These are phyloP conservation scores for Salpingus planirostris DNA, from an alignment of 2,888 invertebrate species.

Conservation along the genomic window DNA sequence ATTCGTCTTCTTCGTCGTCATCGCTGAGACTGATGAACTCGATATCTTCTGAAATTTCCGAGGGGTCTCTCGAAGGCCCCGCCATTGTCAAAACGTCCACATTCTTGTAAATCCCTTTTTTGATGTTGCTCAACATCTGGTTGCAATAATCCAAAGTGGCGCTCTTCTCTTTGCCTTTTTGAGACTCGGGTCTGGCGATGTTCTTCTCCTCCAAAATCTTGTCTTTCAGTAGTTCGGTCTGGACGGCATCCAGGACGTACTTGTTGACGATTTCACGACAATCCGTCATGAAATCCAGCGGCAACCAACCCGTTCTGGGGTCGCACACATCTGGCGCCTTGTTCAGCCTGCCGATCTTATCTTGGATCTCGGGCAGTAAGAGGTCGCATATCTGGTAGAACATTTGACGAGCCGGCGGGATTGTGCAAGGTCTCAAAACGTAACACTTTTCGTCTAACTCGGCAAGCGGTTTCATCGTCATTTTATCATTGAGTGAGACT, in stretches of 20 bases:
- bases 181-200: conserved; percentile 3
- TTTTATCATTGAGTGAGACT: conserved; percentile 20
- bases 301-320: conserved; percentile 70
- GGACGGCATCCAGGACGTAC: conserved; percentile 30
- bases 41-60: too few species aligned
- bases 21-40: too few species aligned
- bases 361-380: conserved; percentile 68
- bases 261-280: conserved; percentile 66
- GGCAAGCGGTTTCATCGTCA: conserved; percentile 22
- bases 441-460: conserved; percentile 45
- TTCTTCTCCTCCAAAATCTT: conserved; percentile 11
- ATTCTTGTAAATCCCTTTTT: conserved; percentile 21
- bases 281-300: conserved; percentile 56
- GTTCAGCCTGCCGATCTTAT: conserved; percentile 60
- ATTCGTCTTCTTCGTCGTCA: too few species aligned
- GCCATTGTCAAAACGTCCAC: too few species aligned
- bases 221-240: conserved; percentile 23
- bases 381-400: conserved; percentile 87
- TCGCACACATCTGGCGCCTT: conserved; percentile 51
- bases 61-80: too few species aligned
- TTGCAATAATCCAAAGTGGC: conserved; percentile 21
- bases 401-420: conserved; percentile 79
- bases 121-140: conserved; percentile 25
- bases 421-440: conserved; percentile 58
- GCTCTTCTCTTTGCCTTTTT: not conserved